Evolutionary conservation across 2,797 vertebrate genomes (phyloP).

Genomic region (Hirundo rustica): DNA sequence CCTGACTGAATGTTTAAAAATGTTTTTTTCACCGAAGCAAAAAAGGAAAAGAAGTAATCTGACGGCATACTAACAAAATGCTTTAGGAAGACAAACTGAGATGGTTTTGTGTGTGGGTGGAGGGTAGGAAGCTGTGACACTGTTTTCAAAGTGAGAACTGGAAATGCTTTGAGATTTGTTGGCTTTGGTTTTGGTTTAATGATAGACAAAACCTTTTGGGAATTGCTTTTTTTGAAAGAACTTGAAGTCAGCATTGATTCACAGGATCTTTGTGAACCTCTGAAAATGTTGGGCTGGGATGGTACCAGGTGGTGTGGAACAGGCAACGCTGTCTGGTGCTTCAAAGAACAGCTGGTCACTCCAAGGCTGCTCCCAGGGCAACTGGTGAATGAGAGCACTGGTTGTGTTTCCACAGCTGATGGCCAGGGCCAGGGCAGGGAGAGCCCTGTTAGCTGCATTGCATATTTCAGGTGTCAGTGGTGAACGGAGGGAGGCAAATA

Average conservation of each 20-base stretch:
- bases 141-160: constrained; percentile 33
- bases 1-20: background rate
- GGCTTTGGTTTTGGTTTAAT: background rate
- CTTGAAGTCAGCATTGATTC: background rate
- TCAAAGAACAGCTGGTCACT: background rate
- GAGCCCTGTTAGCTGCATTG: background rate
- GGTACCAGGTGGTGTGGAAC: background rate
- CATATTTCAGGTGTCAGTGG: background rate
- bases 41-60: background rate
- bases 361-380: background rate
- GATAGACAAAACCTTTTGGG: background rate
- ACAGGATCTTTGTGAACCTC: background rate
- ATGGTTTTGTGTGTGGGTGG: background rate
- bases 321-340: background rate
- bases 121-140: background rate
- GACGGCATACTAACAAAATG: background rate
- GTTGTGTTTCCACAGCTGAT: background rate
- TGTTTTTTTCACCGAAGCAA: background rate
- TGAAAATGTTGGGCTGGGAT: background rate
- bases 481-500: background rate
- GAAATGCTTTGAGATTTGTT: constrained; percentile 6
- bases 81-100: background rate
- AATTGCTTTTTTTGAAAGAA: background rate
- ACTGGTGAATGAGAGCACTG: background rate
- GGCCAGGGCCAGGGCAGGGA: background rate